Evolutionary conservation across 1,140 invertebrate species (phyloP).

Genomic region (Thrips palmi): DNA sequence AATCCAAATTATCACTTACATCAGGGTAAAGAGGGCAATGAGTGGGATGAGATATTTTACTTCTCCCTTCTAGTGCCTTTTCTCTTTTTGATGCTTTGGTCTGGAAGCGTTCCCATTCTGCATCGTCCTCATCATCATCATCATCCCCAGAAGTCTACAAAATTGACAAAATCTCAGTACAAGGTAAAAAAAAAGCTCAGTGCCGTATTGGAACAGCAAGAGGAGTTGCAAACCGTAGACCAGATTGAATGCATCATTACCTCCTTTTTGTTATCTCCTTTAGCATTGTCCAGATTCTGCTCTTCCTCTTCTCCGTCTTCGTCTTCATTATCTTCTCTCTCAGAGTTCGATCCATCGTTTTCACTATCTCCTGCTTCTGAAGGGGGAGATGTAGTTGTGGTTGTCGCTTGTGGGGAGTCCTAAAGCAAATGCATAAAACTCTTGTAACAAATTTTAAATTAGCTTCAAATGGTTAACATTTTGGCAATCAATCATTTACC

Average conservation of each 20-base stretch:
- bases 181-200: no score
- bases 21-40: conserved; percentile 92
- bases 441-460: no score
- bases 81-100: conserved; percentile 53
- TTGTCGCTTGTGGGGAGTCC: no score
- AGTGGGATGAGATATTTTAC: conserved; percentile 83
- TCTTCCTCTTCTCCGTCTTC: conserved; percentile 7
- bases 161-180: conserved; percentile 2
- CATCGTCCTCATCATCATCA: conserved; percentile 43
- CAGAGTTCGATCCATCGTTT: no score
- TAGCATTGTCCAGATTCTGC: no score
- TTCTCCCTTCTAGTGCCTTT: conserved; percentile 75
- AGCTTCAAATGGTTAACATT: no score
- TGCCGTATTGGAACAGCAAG: no score
- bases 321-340: conserved; percentile 4
- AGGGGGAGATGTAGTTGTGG: no score
- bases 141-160: conserved; percentile 34
- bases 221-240: no score
- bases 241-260: conserved; percentile 11
- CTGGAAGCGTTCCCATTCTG: conserved; percentile 59
- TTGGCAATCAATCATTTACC: conserved; percentile 16
- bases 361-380: no score
- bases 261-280: conserved; percentile 5
- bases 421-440: no score
- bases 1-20: conserved; percentile 23